These are phyloP conservation scores for Carabus problematicus DNA, from an alignment of 2,888 invertebrate species.

Conservation along the genomic window DNA sequence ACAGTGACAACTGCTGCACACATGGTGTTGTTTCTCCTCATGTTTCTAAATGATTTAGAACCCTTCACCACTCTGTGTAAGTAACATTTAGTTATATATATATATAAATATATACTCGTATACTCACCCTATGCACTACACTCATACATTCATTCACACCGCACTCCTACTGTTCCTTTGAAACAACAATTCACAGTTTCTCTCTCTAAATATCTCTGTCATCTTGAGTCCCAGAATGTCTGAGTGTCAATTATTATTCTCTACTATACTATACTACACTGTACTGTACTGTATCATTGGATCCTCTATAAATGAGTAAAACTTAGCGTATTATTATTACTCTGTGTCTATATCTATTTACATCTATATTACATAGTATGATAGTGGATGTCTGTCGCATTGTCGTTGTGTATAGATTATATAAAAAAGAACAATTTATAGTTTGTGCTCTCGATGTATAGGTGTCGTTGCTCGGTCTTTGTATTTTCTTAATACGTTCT, in stretches of 20 bases:
- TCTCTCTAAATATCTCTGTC: not conserved
- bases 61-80: not conserved
- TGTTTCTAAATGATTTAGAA: not conserved
- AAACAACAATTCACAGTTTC: too few relatives aligned
- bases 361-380: slow-evolving; percentile 42
- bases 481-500: not conserved
- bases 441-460: slow-evolving; percentile 56
- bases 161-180: too few relatives aligned
- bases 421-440: slow-evolving; percentile 46
- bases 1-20: slow-evolving; percentile 18
- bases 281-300: slow-evolving; percentile 36
- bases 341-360: slow-evolving; percentile 44
- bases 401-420: slow-evolving; percentile 44
- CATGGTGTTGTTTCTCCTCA: not conserved
- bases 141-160: too few relatives aligned
- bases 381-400: slow-evolving; percentile 43
- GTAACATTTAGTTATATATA: slow-evolving; percentile 10
- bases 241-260: slow-evolving; percentile 44
- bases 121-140: slow-evolving; percentile 3
- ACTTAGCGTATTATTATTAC: slow-evolving; percentile 39
- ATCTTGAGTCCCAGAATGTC: slow-evolving; percentile 38
- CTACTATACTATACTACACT: slow-evolving; percentile 1
- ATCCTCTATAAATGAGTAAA: slow-evolving; percentile 38
- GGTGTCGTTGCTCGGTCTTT: slow-evolving; percentile 58
- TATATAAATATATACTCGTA: slow-evolving; percentile 12